phyloP scores from a whole-genome alignment of 2,888 invertebrate genomes.

The Halocaridina rubra region DNA sequence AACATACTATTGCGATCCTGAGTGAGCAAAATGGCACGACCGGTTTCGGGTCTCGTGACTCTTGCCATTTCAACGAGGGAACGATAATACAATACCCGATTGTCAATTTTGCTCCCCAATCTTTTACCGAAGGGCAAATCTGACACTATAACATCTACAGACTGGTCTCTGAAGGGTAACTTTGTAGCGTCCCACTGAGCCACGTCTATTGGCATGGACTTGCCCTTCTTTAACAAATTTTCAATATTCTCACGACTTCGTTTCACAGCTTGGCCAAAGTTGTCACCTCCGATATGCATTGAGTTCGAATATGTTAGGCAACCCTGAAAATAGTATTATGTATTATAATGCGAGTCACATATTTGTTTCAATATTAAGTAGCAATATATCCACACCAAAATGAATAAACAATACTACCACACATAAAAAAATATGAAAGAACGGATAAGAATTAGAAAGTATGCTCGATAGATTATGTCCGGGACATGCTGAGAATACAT shows the following conservation, averaged over 20 bases:
- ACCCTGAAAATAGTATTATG: conserved; percentile 67
- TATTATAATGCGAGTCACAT: too few species aligned
- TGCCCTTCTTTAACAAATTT: conserved; percentile 65
- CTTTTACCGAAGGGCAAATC: conserved; percentile 75
- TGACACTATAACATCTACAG: conserved; percentile 73
- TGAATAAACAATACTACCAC: too few species aligned
- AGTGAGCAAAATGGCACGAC: conserved; percentile 72
- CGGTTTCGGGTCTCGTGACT: conserved; percentile 69
- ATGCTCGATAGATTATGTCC: too few species aligned
- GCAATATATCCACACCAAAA: too few species aligned
- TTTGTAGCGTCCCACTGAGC: conserved; percentile 71
- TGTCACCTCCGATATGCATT: conserved; percentile 72
- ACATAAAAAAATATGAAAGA: too few species aligned
- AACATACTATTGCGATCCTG: conserved; percentile 66
- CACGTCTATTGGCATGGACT: conserved; percentile 67
- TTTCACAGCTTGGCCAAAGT: conserved; percentile 70
- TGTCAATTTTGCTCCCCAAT: conserved; percentile 71
- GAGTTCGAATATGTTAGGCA: conserved; percentile 69
- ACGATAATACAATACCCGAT: conserved; percentile 71
- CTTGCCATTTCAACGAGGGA: conserved; percentile 72
- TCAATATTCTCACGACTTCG: conserved; percentile 70
- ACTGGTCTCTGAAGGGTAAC: conserved; percentile 71
- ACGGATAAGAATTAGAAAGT: too few species aligned
- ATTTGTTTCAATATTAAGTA: too few species aligned
- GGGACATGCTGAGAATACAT: too few species aligned